phyloP scores from a whole-genome alignment of 2,113 vertebrate species.

The Perca schrenkii region DNA sequence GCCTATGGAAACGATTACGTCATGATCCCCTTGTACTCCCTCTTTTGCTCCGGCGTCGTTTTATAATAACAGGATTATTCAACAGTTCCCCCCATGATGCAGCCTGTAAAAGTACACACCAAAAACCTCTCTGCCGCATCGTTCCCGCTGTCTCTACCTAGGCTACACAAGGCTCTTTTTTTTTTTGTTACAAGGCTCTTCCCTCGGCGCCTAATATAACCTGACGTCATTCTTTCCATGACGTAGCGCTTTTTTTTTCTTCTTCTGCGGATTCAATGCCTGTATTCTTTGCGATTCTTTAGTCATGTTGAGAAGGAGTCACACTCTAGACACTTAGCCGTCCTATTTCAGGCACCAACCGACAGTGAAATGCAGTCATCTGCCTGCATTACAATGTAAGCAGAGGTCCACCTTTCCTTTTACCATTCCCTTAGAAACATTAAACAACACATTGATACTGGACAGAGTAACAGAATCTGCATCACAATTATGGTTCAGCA shows the following conservation, averaged over 20 bases:
- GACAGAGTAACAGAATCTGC: background rate
- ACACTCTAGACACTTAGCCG: conserved; percentile 15
- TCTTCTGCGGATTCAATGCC: conserved; percentile 65
- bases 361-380: conserved; percentile 40
- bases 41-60: conserved; percentile 59
- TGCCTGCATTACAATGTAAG: conserved; percentile 21
- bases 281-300: conserved; percentile 67
- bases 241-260: conserved; percentile 80
- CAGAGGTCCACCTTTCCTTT: background rate
- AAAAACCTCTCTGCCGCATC: conserved; percentile 45
- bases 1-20: conserved; percentile 86
- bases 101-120: conserved; percentile 26
- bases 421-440: background rate
- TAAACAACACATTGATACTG: background rate
- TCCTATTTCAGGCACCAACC: background rate
- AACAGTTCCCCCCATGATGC: conserved; percentile 49
- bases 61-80: conserved; percentile 75
- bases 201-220: conserved; percentile 83
- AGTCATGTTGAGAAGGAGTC: conserved; percentile 32
- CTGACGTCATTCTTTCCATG: conserved; percentile 90
- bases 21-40: conserved; percentile 68
- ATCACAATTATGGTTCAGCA: background rate
- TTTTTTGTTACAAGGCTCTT: conserved; percentile 68
- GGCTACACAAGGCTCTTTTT: conserved; percentile 72
- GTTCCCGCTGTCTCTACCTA: conserved; percentile 63